Evolutionary conservation across 2,113 vertebrate genomes (phyloP).

Genomic region (Chelonoidis abingdonii): DNA sequence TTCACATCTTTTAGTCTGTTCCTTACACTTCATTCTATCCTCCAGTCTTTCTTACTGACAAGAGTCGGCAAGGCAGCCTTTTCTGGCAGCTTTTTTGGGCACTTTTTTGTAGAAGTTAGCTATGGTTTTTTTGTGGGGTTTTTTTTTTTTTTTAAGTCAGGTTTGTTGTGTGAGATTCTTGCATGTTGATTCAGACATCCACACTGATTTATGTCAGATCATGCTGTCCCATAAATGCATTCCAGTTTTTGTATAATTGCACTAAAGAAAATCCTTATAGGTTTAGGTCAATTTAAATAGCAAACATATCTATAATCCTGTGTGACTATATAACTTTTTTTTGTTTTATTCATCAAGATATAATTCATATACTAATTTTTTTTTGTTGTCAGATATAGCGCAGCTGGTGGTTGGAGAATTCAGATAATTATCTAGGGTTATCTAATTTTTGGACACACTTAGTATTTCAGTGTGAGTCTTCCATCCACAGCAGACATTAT

Average conservation of each 20-base stretch:
- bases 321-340: background rate
- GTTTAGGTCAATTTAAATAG: conserved; percentile 5
- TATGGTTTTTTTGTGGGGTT: background rate
- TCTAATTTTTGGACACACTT: conserved; percentile 34
- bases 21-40: background rate
- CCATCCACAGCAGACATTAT: background rate
- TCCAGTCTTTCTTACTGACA: background rate
- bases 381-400: conserved; percentile 40
- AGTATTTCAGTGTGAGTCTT: conserved; percentile 4
- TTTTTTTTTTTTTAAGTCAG: background rate
- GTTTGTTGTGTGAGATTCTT: background rate
- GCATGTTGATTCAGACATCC: background rate
- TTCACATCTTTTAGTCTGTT: conserved; percentile 8
- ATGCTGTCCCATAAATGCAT: background rate
- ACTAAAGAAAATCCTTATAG: background rate
- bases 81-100: background rate
- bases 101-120: background rate
- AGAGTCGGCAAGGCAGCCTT: background rate
- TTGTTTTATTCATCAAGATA: conserved; percentile 33
- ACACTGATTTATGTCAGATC: background rate
- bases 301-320: background rate
- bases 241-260: background rate
- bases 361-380: conserved; percentile 16
- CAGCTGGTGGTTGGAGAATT: conserved; percentile 40
- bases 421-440: conserved; percentile 23